Base-by-base conservation (phyloP, 2,888 invertebrate genomes). In the Ceraclea dissimilis region DNA sequence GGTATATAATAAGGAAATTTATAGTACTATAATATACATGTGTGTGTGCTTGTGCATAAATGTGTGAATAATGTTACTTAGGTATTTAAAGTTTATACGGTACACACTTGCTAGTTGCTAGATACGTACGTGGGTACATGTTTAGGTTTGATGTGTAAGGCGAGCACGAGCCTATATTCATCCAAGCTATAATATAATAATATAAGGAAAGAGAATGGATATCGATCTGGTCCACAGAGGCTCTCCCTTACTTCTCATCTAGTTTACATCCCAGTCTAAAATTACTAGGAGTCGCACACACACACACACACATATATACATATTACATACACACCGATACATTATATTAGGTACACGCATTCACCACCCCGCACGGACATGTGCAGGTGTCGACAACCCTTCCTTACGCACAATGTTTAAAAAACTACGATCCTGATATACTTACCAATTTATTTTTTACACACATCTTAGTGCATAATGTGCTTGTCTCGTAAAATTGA, bases 191-290 rank as follows among this genome's bases (percentile, higher is more conserved):
- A 34, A 53, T 53, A 53, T 47, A 31, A 54, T 21, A n/a, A 39
- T 39, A 13, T 39, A 39, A 54, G 46, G 48, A 47, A 54, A 54
- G 53, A 47, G 47, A 47, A 47, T 47, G 47, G 34, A 52, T 58
- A 58, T 58, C 52, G 57, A 56, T 51, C 54, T 50, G 43, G 56
- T 54, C 55, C 51, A 51, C 46, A 18, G 19, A 50, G 52, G 47
- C 53, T 54, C 54, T 49, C 56, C 53, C 52, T 47, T 33, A 58
- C 57, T 53, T 57, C 59, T 52, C 59, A 59, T 61, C 61, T 61
- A 61, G 61, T 61, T 61, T 61, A 61, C 61, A 61, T 61, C 59
- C 57, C 49, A 58, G 57, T 61, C 61, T 61, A 61, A 61, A 61
- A 61, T 61, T 59, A 61, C 61, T 61, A 57, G 59, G 57, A 51